These are phyloP conservation scores for Drosophila limbata DNA, from an alignment of 2,888 invertebrate species.

Conservation along the genomic window DNA sequence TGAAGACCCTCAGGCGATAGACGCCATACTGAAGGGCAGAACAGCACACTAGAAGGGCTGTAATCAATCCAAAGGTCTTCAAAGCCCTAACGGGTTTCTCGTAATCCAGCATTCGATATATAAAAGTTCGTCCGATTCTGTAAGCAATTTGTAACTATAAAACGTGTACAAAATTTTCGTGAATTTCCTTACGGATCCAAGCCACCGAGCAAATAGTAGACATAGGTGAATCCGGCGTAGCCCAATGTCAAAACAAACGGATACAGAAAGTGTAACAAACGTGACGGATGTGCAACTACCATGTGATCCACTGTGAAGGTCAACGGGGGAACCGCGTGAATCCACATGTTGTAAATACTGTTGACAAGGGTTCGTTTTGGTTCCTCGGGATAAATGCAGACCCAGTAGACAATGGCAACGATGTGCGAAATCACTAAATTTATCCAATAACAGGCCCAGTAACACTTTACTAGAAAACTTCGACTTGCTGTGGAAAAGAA, in stretches of 20 bases:
- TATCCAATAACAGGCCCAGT: constrained; percentile 53
- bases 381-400: constrained; percentile 23
- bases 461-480: constrained; percentile 12
- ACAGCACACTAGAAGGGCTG: neutral
- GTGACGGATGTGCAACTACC: constrained; percentile 57
- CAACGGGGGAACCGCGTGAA: constrained; percentile 38
- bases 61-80: neutral
- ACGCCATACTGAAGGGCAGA: constrained; percentile 48
- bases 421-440: constrained; percentile 21
- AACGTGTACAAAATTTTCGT: neutral
- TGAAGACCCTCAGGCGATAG: constrained; percentile 47
- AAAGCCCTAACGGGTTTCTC: neutral
- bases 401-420: constrained; percentile 42
- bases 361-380: neutral
- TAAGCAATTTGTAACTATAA: neutral
- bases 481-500: constrained; percentile 2
- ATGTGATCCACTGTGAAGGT: constrained; percentile 47
- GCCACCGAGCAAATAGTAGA: constrained; percentile 35
- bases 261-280: constrained; percentile 55
- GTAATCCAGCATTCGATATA: constrained; percentile 47
- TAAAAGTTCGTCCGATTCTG: constrained; percentile 34
- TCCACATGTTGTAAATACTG: constrained; percentile 35
- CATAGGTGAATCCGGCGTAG: constrained; percentile 27
- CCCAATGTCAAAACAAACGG: constrained; percentile 22
- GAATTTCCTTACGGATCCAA: constrained; percentile 34